phyloP scores from a whole-genome alignment of 2,113 vertebrate species.

The Illadopsis cleaveri region DNA sequence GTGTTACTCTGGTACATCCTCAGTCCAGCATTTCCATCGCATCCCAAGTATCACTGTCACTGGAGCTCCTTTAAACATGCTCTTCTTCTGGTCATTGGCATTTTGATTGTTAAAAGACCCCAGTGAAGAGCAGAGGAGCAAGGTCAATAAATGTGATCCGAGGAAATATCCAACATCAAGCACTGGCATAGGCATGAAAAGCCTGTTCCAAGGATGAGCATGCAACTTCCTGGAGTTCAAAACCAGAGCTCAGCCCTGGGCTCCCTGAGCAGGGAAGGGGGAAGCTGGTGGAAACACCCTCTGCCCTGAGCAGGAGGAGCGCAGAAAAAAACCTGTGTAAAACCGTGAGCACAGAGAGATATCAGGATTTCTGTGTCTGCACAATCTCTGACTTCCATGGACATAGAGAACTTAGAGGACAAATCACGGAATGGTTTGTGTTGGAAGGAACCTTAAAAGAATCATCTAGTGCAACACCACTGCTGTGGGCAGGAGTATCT shows the following conservation, averaged over 20 bases:
- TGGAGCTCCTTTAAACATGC: neutral
- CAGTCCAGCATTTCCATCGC: neutral
- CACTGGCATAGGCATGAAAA: neutral
- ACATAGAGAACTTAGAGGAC: neutral
- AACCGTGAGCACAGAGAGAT: accelerated
- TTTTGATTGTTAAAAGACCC: neutral
- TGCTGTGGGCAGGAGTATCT: neutral
- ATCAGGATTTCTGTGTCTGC: neutral
- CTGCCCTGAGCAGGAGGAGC: neutral
- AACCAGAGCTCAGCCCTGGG: neutral
- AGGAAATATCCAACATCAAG: neutral
- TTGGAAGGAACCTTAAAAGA: neutral
- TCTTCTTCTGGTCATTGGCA: neutral
- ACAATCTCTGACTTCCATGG: neutral
- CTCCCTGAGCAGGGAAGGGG: neutral
- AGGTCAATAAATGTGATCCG: neutral
- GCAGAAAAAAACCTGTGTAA: neutral
- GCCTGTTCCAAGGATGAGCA: neutral
- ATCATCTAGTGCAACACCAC: neutral
- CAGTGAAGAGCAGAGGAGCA: neutral
- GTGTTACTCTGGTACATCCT: neutral
- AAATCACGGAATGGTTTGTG: neutral
- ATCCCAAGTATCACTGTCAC: neutral
- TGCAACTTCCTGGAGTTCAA: neutral
- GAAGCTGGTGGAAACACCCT: neutral